Conservation (phyloP, 2,113 vertebrate species). For the Leptocoma aspasia region DNA sequence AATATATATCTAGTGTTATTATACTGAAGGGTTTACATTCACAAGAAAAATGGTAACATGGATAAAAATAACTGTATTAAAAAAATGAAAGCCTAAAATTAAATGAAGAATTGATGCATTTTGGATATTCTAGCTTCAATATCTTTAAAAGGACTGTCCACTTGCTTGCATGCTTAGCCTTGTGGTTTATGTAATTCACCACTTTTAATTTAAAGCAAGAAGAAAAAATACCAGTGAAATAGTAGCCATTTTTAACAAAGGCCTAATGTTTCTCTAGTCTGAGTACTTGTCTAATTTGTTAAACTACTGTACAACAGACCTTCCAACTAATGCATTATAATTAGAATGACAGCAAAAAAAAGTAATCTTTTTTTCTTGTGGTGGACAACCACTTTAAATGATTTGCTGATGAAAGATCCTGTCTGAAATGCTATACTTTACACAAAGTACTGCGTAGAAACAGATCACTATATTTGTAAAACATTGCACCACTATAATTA, state of each 20-base stretch:
- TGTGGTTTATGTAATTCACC: background rate
- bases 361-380: background rate
- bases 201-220: background rate
- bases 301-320: background rate
- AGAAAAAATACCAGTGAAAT: background rate
- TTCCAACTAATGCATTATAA: background rate
- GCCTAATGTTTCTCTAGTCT: background rate
- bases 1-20: background rate
- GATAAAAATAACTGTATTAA: background rate
- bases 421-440: background rate
- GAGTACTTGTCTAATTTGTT: background rate
- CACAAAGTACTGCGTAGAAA: background rate
- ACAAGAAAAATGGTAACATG: background rate
- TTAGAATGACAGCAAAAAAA: background rate
- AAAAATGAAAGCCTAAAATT: background rate
- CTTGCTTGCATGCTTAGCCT: background rate
- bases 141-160: background rate
- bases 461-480: background rate
- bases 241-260: background rate
- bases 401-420: background rate
- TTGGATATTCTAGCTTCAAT: background rate
- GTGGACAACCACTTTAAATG: background rate
- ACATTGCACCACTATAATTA: background rate
- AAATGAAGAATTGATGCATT: background rate
- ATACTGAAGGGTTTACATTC: background rate